A percentile compares a stretch with the other conserved stretches of the same genome.
Evolutionary conservation across 2,888 invertebrate species (phyloP).

Genomic region (Cheilosia impressa): DNA sequence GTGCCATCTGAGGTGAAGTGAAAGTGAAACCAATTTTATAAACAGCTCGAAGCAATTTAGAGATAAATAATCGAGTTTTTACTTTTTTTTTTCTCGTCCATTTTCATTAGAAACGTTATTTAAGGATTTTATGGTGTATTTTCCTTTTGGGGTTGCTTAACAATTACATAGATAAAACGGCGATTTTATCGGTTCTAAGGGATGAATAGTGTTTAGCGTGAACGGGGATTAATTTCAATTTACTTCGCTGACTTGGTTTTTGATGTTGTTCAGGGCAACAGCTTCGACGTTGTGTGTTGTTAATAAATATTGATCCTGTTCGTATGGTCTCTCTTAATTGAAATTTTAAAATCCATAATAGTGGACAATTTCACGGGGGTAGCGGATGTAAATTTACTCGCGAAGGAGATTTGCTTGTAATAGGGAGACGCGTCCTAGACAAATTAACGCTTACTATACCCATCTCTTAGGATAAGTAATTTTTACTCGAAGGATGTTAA

Average conservation of each 20-base stretch:
- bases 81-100: constrained; percentile 10
- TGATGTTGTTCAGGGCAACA: neutral
- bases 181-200: constrained; percentile 44
- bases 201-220: constrained; percentile 36
- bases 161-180: constrained; percentile 59
- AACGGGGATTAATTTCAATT: constrained; percentile 51
- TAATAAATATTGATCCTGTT: neutral
- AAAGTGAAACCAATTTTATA: constrained; percentile 71
- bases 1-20: constrained; percentile 8
- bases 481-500: too few relatives aligned
- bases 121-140: constrained; percentile 40
- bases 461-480: too few relatives aligned
- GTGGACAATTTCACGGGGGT: too few relatives aligned
- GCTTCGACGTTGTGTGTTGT: neutral
- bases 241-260: constrained; percentile 26
- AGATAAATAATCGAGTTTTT: constrained; percentile 71
- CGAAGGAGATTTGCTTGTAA: too few relatives aligned
- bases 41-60: constrained; percentile 67
- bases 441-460: too few relatives aligned
- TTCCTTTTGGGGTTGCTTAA: constrained; percentile 8
- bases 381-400: too few relatives aligned
- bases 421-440: too few relatives aligned
- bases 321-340: too few relatives aligned
- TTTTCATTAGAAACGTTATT: constrained; percentile 28
- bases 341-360: too few relatives aligned